Conservation (phyloP, 2,888 invertebrate species). For the Parnassius smintheus region DNA sequence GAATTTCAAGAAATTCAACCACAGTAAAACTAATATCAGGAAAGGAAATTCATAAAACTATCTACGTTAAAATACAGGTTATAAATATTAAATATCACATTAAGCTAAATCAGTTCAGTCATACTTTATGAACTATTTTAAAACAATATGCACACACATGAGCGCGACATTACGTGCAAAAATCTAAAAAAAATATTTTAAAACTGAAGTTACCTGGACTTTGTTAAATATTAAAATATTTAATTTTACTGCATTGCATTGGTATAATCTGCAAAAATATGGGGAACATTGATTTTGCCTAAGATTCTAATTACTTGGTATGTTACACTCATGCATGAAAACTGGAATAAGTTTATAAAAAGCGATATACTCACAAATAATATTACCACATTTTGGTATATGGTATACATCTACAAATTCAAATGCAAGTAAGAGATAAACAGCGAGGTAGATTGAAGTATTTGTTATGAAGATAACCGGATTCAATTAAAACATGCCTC, state of each 20-base stretch:
- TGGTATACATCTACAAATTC: slow-evolving; percentile 13
- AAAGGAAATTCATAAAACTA: slow-evolving; percentile 56
- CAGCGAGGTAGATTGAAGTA: slow-evolving; percentile 63
- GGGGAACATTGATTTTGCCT: slow-evolving; percentile 7
- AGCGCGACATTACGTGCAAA: slow-evolving; percentile 22
- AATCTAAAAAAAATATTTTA: slow-evolving; percentile 6
- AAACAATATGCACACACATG: slow-evolving; percentile 35
- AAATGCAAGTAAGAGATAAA: slow-evolving; percentile 37
- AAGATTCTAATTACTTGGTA: slow-evolving; percentile 6
- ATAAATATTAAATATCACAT: slow-evolving; percentile 80
- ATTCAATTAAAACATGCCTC: slow-evolving; percentile 26
- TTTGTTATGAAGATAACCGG: slow-evolving; percentile 42
- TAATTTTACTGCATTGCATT: background rate
- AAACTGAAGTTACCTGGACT: slow-evolving; percentile 4
- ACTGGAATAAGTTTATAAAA: slow-evolving; percentile 4
- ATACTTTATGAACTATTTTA: slow-evolving; percentile 63
- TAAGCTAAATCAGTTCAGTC: slow-evolving; percentile 78
- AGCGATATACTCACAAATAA: slow-evolving; percentile 12
- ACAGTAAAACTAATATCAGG: slow-evolving; percentile 48
- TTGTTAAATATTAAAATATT: slow-evolving; percentile 12
- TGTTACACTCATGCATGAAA: slow-evolving; percentile 10
- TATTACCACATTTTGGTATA: slow-evolving; percentile 3
- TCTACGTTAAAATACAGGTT: slow-evolving; percentile 64
- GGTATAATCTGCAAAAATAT: slow-evolving; percentile 12
- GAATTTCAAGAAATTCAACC: slow-evolving; percentile 34